Conservation (phyloP, 2,888 invertebrate species). For the Tinea semifulvella region DNA sequence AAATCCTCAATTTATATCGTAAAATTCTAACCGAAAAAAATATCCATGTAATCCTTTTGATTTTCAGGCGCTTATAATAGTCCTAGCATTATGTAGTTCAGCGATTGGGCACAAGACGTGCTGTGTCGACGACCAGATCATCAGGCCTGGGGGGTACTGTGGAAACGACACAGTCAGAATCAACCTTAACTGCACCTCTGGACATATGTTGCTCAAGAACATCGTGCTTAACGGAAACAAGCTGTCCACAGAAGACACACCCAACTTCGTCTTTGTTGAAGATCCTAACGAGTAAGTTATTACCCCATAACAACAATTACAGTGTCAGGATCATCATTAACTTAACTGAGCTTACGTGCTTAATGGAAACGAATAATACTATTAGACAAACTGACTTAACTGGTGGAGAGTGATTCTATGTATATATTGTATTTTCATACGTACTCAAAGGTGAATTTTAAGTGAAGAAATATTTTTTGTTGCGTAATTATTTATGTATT, state of each 20-base stretch:
- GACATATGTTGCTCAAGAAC: constrained; percentile 42
- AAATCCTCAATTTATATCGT: too few relatives aligned
- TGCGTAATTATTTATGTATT: too few relatives aligned
- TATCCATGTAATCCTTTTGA: background rate
- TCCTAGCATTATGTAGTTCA: background rate
- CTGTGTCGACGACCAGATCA: constrained; percentile 34
- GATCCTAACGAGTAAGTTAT: constrained; percentile 39
- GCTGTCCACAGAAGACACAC: constrained; percentile 43
- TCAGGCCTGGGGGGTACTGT: constrained; percentile 31
- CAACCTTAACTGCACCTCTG: constrained; percentile 36
- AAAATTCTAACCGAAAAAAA: too few relatives aligned
- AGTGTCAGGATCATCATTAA: too few relatives aligned
- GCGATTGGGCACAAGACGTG: constrained; percentile 24
- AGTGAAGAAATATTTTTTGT: too few relatives aligned
- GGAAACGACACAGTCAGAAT: constrained; percentile 22
- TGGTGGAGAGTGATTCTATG: too few relatives aligned
- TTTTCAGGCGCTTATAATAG: constrained; percentile 8
- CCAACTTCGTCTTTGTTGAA: constrained; percentile 39
- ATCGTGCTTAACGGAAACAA: constrained; percentile 39
- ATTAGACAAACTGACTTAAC: too few relatives aligned
- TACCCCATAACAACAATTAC: too few relatives aligned
- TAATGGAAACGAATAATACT: too few relatives aligned
- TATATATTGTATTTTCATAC: too few relatives aligned
- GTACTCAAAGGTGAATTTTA: too few relatives aligned
- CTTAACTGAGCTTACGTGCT: too few relatives aligned